A percentile compares a stretch with the other conserved stretches of the same genome.
Evolutionary conservation across 2,888 invertebrate species (phyloP).

Genomic region (Drymonia ruficornis): DNA sequence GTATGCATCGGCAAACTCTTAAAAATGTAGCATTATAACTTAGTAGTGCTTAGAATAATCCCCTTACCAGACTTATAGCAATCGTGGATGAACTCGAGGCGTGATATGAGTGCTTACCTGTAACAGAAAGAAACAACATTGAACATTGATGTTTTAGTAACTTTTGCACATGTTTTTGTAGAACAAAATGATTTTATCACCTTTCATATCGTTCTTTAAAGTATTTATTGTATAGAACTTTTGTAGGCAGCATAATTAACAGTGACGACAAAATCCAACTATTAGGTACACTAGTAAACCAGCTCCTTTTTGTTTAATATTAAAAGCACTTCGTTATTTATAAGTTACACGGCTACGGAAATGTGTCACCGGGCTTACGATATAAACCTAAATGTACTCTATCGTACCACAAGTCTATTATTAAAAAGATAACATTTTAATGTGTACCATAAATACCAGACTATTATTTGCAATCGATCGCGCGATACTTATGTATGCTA

Average conservation of each 20-base stretch:
- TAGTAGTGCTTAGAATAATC: background rate
- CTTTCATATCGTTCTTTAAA: background rate
- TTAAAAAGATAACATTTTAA: constrained; percentile 3
- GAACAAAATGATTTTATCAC: background rate
- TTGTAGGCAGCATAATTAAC: background rate
- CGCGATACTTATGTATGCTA: constrained; percentile 19
- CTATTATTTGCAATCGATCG: constrained; percentile 26
- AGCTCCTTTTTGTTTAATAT: too few relatives aligned
- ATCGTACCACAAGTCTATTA: constrained; percentile 5
- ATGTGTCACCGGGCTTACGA: background rate
- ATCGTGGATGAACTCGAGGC: background rate
- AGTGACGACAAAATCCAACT: background rate
- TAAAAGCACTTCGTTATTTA: too few relatives aligned
- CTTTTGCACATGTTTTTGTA: background rate
- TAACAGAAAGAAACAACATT: background rate
- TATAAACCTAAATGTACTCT: background rate
- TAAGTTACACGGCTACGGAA: background rate
- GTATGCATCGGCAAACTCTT: too few relatives aligned
- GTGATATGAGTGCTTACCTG: background rate
- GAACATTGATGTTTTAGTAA: background rate
- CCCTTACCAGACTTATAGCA: background rate
- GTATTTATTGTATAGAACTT: background rate
- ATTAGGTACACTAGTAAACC: background rate
- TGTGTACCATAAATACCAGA: background rate
- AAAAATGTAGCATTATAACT: too few relatives aligned